These are phyloP conservation scores for Pachydiplax longipennis DNA, from an alignment of 2,888 invertebrate genomes.

Conservation along the genomic window DNA sequence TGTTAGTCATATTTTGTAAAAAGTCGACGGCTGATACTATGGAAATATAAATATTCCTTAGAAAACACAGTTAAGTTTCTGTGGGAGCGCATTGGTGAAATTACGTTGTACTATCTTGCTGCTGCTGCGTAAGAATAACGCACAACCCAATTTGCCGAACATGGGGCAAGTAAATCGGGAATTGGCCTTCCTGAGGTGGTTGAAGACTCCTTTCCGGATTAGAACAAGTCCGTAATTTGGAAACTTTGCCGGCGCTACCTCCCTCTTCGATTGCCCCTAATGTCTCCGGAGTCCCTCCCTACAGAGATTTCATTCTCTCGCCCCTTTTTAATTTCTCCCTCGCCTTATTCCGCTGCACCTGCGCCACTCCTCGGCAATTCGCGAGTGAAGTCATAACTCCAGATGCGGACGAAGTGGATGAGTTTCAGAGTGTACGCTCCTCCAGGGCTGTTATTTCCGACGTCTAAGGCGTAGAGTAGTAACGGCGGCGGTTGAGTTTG, in stretches of 20 bases:
- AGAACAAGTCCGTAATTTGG: background rate
- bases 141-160: no score
- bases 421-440: constrained; percentile 29
- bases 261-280: background rate
- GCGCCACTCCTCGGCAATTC: background rate
- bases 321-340: constrained; percentile 4
- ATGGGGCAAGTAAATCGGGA: no score
- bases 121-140: no score
- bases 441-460: background rate
- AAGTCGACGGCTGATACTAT: no score
- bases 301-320: constrained; percentile 3
- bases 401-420: constrained; percentile 24
- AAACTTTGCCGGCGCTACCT: background rate
- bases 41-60: no score
- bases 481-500: background rate
- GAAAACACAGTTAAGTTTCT: no score
- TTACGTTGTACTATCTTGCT: no score
- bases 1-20: no score
- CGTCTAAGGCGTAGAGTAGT: background rate
- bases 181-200: background rate
- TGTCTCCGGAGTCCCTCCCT: background rate
- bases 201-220: background rate
- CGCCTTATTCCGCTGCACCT: constrained; percentile 2
- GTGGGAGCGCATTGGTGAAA: no score
- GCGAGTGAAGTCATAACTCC: background rate